Conservation (phyloP, 2,113 vertebrate genomes). For the Anser brachyrhynchus region DNA sequence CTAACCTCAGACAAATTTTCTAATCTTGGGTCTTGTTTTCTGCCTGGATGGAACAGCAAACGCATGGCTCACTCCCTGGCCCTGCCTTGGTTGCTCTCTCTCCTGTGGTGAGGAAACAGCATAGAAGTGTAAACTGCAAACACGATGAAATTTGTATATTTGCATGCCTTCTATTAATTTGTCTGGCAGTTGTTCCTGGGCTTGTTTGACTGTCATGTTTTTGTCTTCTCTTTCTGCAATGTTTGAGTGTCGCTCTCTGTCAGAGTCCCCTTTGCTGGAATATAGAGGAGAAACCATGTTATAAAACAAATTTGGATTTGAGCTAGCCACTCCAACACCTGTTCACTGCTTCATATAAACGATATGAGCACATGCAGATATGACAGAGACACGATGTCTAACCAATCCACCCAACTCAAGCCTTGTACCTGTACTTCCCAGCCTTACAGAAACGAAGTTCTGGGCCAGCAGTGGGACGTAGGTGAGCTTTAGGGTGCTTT, state of each 20-base stretch:
- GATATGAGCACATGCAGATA: not conserved
- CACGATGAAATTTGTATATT: not conserved
- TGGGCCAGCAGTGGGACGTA: not conserved
- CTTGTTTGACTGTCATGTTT: not conserved
- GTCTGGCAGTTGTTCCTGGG: not conserved
- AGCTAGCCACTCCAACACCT: rapidly evolving
- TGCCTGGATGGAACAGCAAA: not conserved
- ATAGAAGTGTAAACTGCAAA: not conserved
- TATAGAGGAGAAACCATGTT: not conserved
- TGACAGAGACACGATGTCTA: not conserved
- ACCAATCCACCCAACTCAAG: not conserved
- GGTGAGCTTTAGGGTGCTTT: not conserved
- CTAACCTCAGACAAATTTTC: not conserved
- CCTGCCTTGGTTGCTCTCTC: not conserved
- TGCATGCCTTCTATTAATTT: not conserved
- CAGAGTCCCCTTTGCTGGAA: not conserved
- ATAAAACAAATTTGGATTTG: not conserved
- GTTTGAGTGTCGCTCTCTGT: not conserved
- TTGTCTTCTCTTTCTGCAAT: not conserved
- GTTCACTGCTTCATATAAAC: not conserved
- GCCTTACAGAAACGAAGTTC: not conserved
- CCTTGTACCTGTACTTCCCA: not conserved
- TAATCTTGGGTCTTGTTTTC: not conserved
- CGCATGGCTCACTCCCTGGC: not conserved
- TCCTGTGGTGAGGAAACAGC: not conserved